Evolutionary conservation across 1,140 invertebrate genomes (phyloP).

Genomic region (Meloidogyne exigua): DNA sequence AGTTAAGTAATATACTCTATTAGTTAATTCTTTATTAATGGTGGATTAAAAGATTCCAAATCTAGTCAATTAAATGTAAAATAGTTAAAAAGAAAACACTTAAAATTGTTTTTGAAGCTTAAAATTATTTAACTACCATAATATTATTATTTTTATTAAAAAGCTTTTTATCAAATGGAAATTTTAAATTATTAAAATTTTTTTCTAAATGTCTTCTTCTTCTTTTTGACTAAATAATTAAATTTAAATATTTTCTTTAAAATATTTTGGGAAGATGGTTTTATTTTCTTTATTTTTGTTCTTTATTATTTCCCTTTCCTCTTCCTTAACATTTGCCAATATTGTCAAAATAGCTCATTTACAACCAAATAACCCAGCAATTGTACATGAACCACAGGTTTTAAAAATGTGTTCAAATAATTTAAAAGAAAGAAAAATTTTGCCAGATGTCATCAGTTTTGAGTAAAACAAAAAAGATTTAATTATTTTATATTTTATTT

Average conservation of each 20-base stretch:
- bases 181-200: too few relatives aligned
- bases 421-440: constrained; percentile 52
- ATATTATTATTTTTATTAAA: too few relatives aligned
- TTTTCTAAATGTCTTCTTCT: too few relatives aligned
- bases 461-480: constrained; percentile 28
- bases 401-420: constrained; percentile 54
- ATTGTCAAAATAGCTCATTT: constrained; percentile 53
- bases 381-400: constrained; percentile 57
- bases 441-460: constrained; percentile 52
- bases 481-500: constrained; percentile 27
- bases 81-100: too few relatives aligned
- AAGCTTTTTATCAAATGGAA: too few relatives aligned
- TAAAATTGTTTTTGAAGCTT: too few relatives aligned
- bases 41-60: not conserved
- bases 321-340: not conserved
- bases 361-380: constrained; percentile 57
- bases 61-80: not conserved
- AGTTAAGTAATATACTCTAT: too few relatives aligned
- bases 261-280: too few relatives aligned
- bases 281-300: not conserved
- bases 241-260: too few relatives aligned
- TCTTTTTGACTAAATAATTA: too few relatives aligned
- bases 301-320: not conserved
- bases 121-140: too few relatives aligned
- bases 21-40: too few relatives aligned